Evolutionary conservation across 2,888 invertebrate genomes (phyloP).

Genomic region (Amblyjoppa proteus): DNA sequence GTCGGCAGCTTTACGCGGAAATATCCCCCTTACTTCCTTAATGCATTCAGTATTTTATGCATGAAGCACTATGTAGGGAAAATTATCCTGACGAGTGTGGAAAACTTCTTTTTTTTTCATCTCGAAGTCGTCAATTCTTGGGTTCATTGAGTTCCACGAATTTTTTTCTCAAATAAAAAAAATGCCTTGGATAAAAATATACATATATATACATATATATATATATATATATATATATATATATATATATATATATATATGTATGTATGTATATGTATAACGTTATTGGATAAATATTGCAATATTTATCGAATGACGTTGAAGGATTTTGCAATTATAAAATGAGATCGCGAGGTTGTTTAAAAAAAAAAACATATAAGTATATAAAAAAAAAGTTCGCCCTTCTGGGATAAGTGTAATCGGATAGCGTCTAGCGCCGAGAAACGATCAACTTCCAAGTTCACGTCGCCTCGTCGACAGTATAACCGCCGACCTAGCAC

Average conservation of each 20-base stretch:
- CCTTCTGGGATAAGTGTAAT: neutral
- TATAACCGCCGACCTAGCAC: slow-evolving; percentile 33
- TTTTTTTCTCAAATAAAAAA: neutral
- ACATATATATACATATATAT: too few relatives aligned
- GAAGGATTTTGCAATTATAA: neutral
- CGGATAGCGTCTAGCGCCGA: slow-evolving; percentile 48
- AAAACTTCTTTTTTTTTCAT: neutral
- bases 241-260: too few relatives aligned
- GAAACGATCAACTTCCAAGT: slow-evolving; percentile 54
- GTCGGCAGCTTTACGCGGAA: neutral
- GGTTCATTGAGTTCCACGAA: neutral
- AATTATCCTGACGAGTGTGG: neutral
- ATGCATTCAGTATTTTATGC: neutral
- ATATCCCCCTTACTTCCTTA: neutral
- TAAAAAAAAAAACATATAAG: neutral
- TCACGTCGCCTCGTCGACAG: slow-evolving; percentile 27
- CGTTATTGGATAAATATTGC: too few relatives aligned
- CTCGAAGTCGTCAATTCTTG: neutral
- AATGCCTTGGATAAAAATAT: too few relatives aligned
- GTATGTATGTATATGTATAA: too few relatives aligned
- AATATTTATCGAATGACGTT: neutral
- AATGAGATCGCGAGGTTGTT: neutral
- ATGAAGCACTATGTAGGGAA: neutral
- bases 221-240: too few relatives aligned
- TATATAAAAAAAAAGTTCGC: neutral